Base-by-base conservation (phyloP, 2,797 vertebrate species). In the Podargus strigoides region DNA sequence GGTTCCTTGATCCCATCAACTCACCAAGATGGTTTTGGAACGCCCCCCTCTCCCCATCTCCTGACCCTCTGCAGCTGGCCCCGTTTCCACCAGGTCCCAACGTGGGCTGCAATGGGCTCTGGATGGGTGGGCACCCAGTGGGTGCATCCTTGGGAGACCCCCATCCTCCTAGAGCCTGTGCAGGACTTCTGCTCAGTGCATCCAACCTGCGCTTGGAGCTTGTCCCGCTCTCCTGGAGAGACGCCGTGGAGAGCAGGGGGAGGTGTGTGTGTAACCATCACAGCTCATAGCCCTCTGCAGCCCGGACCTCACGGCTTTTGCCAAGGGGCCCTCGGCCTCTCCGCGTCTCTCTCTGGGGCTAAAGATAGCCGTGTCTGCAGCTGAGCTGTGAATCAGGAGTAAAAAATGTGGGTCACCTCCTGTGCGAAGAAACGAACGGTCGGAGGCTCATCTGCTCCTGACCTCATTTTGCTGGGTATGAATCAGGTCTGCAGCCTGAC, bases 301-400 rank as follows among this genome's bases (percentile, higher is more conserved):
- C 52, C 56, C 46, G 64, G 55, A 59, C 82, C 87, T 90, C 37
- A 50, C 3, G 4, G 66, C 66, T 81, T 88, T 18, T 78, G 87
- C 73, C 5, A 63, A 95, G 93, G 80, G 95, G 94, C 85, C 94
- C 82, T 77, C 32, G 16, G 82, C 89, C 72, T 93, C 89, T 87
- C 50, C 2, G 11, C 8, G 6, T 66, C 93, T 79, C 82, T 93
- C 90, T 93, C 92, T 78, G 84, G 91, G 93, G 80, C 94, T 94
- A 93, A 81, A 91, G 85, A 93, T 88, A 93, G 94, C 74, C 46
- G 50, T 66, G 85, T 56, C 58, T 87, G 86, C 93, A 94, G 96
- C 97, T 95, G 96, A 96, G 94, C 88, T 5, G 86, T 97, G 96
- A 97, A 95, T 97, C 96, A 95, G 96, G 88, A 73, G 88, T 91